Percentiles rank a stretch among this genome's conserved stretches.
Evolutionary conservation across 2,113 vertebrate species (phyloP).

Genomic region (Mungos mungo): DNA sequence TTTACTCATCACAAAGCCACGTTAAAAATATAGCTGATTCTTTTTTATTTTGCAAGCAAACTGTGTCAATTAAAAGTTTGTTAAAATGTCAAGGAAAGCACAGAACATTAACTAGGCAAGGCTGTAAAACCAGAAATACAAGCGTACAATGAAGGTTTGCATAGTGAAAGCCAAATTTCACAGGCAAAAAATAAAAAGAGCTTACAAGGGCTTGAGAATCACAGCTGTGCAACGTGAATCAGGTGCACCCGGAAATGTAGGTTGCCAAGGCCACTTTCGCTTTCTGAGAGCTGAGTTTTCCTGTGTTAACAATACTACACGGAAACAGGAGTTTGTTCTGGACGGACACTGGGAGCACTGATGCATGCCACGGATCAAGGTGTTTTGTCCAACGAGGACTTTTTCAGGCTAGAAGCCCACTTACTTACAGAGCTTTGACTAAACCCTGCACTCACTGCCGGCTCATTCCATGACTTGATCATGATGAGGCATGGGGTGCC

Average conservation of each 20-base stretch:
- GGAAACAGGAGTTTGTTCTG: neutral
- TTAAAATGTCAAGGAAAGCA: conserved; percentile 59
- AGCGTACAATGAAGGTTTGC: neutral
- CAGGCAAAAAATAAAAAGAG: neutral
- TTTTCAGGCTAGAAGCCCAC: neutral
- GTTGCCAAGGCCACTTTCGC: too few relatives aligned
- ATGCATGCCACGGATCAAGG: neutral
- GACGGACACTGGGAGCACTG: neutral
- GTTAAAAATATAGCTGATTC: conserved; percentile 45
- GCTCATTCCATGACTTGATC: neutral
- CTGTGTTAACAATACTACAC: neutral
- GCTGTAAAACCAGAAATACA: neutral
- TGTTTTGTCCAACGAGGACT: neutral
- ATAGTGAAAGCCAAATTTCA: neutral
- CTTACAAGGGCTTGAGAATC: neutral
- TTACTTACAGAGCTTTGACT: neutral
- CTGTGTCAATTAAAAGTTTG: conserved; percentile 48
- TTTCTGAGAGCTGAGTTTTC: neutral
- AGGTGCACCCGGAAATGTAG: neutral
- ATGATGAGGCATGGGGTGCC: neutral
- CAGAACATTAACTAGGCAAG: neutral
- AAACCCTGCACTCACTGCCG: neutral
- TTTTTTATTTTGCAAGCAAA: conserved; percentile 60
- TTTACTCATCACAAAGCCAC: conserved; percentile 34
- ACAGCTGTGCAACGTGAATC: neutral